Evolutionary conservation across 2,113 vertebrate species (phyloP).

Genomic region (Salminus brasiliensis): DNA sequence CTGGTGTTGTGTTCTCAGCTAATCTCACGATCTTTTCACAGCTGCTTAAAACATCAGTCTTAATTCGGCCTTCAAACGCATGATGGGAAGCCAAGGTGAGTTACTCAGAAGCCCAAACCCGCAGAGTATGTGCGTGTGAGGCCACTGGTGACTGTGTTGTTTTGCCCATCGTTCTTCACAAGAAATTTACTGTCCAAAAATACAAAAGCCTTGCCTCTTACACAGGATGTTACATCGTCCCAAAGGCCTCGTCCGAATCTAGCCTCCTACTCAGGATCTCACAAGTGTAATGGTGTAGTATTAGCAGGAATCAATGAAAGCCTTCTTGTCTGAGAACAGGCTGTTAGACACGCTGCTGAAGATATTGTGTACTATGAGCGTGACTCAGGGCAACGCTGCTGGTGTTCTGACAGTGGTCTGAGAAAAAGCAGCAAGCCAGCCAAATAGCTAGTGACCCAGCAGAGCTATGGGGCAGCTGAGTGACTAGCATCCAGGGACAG

Average conservation of each 20-base stretch:
- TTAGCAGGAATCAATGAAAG: neutral
- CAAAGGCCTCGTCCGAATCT: neutral
- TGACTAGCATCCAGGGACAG: neutral
- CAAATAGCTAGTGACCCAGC: neutral
- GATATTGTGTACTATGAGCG: too few relatives aligned
- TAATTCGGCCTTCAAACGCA: too few relatives aligned
- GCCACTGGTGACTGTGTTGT: too few relatives aligned
- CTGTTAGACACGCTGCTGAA: neutral
- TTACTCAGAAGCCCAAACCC: too few relatives aligned
- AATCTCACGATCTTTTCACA: too few relatives aligned
- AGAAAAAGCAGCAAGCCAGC: neutral
- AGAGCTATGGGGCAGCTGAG: neutral
- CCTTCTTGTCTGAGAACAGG: neutral
- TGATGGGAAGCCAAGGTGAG: too few relatives aligned
- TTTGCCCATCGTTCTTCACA: neutral
- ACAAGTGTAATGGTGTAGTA: neutral
- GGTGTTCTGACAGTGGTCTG: neutral
- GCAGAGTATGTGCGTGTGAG: too few relatives aligned
- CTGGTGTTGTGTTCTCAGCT: too few relatives aligned
- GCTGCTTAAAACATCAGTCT: too few relatives aligned
- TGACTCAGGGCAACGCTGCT: neutral
- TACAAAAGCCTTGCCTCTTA: neutral
- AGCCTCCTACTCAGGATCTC: neutral
- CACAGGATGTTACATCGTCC: neutral
- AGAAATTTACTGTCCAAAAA: neutral